Evolutionary conservation across 1,140 invertebrate species (phyloP).

Genomic region (Neodiprion pinetum): DNA sequence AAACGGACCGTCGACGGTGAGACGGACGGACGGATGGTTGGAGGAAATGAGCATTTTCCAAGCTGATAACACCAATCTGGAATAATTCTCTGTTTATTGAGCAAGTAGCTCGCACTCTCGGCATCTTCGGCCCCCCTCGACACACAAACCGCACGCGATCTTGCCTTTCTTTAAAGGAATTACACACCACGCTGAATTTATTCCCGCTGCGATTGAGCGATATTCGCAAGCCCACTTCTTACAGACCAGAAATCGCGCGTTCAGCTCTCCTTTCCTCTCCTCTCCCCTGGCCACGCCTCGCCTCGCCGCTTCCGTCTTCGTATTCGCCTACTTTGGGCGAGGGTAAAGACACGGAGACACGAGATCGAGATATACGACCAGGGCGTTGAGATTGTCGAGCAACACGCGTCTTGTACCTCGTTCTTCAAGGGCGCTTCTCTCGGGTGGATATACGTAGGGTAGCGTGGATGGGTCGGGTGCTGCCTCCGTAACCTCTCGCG

Average conservation of each 20-base stretch:
- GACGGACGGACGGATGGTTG: not conserved
- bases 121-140: no score
- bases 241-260: no score
- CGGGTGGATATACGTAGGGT: slow-evolving; percentile 5
- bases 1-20: not conserved
- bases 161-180: not conserved
- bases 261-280: no score
- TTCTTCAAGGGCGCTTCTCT: slow-evolving; percentile 18
- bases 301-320: no score
- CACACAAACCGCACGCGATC: not conserved
- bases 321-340: not conserved
- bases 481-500: slow-evolving; percentile 12
- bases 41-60: slow-evolving; percentile 1
- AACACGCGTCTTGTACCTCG: slow-evolving; percentile 6
- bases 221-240: no score
- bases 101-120: not conserved
- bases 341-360: slow-evolving; percentile 21
- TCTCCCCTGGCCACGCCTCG: no score
- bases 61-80: slow-evolving; percentile 2
- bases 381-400: not conserved
- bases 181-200: not conserved
- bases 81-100: slow-evolving; percentile 1
- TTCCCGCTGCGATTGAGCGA: not conserved
- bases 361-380: not conserved
- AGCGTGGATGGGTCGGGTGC: not conserved